A percentile compares a stretch with the other conserved stretches of the same genome.
phyloP scores from a whole-genome alignment of 2,797 vertebrate species.

The Anguilla megastoma region DNA sequence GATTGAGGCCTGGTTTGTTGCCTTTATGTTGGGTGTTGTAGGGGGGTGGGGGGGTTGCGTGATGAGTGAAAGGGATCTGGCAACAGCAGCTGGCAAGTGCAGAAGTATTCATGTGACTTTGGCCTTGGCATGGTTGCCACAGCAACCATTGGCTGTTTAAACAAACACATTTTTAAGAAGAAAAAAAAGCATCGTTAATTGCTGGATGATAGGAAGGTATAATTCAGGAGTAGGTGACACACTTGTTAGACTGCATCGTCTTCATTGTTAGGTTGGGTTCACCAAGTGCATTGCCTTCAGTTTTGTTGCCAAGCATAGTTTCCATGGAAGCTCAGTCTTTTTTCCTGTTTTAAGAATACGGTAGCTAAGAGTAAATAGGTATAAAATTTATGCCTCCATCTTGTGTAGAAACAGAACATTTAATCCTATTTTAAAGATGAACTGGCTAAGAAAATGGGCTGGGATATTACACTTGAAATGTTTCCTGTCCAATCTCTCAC shows the following conservation, averaged over 20 bases:
- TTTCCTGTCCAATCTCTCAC: no score
- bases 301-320: neutral
- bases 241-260: neutral
- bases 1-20: neutral
- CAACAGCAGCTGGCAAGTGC: conserved; percentile 6
- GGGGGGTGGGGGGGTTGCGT: neutral
- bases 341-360: neutral
- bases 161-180: neutral
- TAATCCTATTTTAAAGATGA: neutral
- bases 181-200: conserved; percentile 5
- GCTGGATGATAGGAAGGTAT: neutral
- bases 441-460: neutral
- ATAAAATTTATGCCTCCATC: neutral
- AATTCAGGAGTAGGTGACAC: neutral
- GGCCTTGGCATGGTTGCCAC: conserved; percentile 26
- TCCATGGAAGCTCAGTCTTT: neutral
- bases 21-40: neutral
- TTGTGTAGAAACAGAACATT: neutral
- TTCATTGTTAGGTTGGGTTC: neutral
- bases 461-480: neutral
- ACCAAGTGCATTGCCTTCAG: neutral
- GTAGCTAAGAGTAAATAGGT: neutral
- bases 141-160: conserved; percentile 7
- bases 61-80: neutral
- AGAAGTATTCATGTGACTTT: neutral